These are phyloP conservation scores for Ancistrus triradiatus DNA, from an alignment of 2,113 vertebrate species.

Conservation along the genomic window DNA sequence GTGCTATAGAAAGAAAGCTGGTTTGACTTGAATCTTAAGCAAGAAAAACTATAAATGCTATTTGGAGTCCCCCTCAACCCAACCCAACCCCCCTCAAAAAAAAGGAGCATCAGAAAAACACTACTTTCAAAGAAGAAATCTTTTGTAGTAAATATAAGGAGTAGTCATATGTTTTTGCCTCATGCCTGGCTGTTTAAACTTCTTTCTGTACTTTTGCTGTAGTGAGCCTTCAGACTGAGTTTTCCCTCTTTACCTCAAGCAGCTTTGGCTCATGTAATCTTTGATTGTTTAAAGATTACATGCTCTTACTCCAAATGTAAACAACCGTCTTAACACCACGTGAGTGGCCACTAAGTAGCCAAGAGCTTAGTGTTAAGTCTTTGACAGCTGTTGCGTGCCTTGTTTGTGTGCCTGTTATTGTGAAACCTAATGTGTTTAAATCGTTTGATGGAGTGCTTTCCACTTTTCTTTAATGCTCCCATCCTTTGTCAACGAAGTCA, in stretches of 20 bases:
- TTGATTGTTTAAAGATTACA: constrained; percentile 3
- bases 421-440: neutral
- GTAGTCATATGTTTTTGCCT: too few species aligned
- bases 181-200: too few species aligned
- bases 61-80: too few species aligned
- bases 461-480: constrained; percentile 75
- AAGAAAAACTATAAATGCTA: too few species aligned
- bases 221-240: neutral
- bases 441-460: constrained; percentile 71
- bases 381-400: neutral
- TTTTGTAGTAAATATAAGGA: neutral
- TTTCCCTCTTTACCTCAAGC: neutral
- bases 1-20: too few species aligned
- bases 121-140: neutral
- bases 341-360: constrained; percentile 1
- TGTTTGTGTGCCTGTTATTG: constrained; percentile 8
- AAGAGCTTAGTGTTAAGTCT: neutral
- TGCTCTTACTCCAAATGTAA: constrained; percentile 13
- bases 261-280: constrained; percentile 15
- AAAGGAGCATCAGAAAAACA: too few species aligned
- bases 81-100: too few species aligned
- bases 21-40: too few species aligned
- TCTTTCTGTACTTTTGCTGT: neutral
- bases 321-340: neutral
- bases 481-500: constrained; percentile 94